These are phyloP conservation scores for Takifugu rubripes DNA, from an alignment of 2,797 vertebrate genomes.

Conservation along the genomic window DNA sequence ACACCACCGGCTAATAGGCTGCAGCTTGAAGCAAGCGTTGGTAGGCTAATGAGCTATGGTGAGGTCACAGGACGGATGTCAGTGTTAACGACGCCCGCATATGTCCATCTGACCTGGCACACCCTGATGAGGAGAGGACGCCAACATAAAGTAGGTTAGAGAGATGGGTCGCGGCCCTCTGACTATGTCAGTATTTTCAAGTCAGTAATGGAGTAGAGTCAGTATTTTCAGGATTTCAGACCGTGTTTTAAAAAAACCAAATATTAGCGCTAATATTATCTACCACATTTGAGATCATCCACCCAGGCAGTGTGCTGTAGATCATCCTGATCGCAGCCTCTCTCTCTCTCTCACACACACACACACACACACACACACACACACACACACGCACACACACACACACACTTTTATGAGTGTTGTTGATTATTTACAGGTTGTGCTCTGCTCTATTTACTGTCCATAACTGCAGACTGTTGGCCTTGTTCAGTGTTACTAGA, in stretches of 20 bases:
- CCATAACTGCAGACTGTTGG: slow-evolving; percentile 56
- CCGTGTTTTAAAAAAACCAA: no score
- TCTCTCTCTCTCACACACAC: background rate
- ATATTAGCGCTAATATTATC: no score
- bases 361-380: slow-evolving; percentile 2
- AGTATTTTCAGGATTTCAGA: no score
- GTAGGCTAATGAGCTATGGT: slow-evolving; percentile 15
- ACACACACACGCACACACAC: slow-evolving; percentile 1
- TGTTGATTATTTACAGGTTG: slow-evolving; percentile 65
- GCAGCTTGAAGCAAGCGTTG: slow-evolving; percentile 4
- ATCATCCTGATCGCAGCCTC: background rate
- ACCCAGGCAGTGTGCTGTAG: no score
- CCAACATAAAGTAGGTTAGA: slow-evolving; percentile 18
- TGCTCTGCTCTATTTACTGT: slow-evolving; percentile 67
- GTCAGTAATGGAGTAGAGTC: no score
- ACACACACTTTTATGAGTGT: slow-evolving; percentile 51
- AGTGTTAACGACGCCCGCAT: slow-evolving; percentile 36
- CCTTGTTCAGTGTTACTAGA: slow-evolving; percentile 62
- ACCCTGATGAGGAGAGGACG: background rate
- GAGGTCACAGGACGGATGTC: slow-evolving; percentile 48
- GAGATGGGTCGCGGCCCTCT: slow-evolving; percentile 16
- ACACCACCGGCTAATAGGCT: background rate
- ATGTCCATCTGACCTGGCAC: slow-evolving; percentile 36
- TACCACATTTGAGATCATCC: no score
- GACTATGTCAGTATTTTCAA: no score